Percentiles rank a stretch among this genome's conserved stretches.
These are phyloP conservation scores for Melinaea marsaeus DNA, from an alignment of 2,888 invertebrate genomes.

Conservation along the genomic window DNA sequence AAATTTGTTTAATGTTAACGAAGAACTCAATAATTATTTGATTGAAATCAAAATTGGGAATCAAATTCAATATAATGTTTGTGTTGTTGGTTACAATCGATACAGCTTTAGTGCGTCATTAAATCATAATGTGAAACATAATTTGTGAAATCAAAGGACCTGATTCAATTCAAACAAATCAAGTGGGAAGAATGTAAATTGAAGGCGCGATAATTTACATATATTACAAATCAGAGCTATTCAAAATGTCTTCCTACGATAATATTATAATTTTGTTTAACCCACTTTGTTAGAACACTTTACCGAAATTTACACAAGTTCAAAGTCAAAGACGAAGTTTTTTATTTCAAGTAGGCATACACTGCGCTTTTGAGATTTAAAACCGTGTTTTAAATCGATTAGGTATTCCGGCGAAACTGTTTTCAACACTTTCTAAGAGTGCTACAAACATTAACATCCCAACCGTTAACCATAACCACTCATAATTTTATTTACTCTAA, in stretches of 20 bases:
- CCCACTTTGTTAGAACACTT: conserved; percentile 21
- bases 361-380: too few relatives aligned
- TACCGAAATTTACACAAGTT: too few relatives aligned
- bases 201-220: conserved; percentile 47
- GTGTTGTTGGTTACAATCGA: conserved; percentile 9
- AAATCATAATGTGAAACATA: conserved; percentile 25
- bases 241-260: conserved; percentile 38
- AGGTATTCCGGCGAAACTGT: too few relatives aligned
- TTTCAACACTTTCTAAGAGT: too few relatives aligned
- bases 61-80: conserved; percentile 8
- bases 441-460: too few relatives aligned
- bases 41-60: conserved; percentile 6
- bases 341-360: too few relatives aligned
- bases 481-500: neutral
- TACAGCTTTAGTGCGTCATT: conserved; percentile 9
- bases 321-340: too few relatives aligned
- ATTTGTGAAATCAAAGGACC: conserved; percentile 32
- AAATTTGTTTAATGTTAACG: conserved; percentile 3
- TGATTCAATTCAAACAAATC: conserved; percentile 28
- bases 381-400: too few relatives aligned
- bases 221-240: conserved; percentile 52
- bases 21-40: neutral
- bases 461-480: too few relatives aligned
- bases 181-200: conserved; percentile 28
- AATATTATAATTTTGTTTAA: conserved; percentile 38